These are phyloP conservation scores for Zaprionus obscuricornis DNA, from an alignment of 2,888 invertebrate genomes.

Conservation along the genomic window DNA sequence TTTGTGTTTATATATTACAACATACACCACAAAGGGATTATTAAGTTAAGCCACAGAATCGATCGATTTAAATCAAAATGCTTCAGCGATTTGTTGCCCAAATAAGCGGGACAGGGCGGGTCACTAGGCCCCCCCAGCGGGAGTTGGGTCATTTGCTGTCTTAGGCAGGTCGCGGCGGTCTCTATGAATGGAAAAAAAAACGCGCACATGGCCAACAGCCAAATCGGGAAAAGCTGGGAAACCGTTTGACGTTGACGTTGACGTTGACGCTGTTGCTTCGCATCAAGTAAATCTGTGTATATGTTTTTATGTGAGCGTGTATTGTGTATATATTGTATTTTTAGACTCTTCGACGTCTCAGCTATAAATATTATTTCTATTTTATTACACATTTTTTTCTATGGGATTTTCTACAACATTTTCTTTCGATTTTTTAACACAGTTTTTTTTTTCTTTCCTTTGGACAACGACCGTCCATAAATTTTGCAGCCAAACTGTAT, in stretches of 20 bases:
- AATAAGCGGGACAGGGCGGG: not conserved
- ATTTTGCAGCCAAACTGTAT: conserved; percentile 54
- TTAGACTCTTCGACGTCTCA: conserved; percentile 76
- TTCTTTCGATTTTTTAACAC: conserved; percentile 27
- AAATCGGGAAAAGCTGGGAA: conserved; percentile 19
- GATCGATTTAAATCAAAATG: conserved; percentile 76
- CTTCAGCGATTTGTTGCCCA: conserved; percentile 40
- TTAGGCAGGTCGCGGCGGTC: conserved; percentile 68
- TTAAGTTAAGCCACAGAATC: conserved; percentile 76
- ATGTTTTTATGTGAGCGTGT: conserved; percentile 13
- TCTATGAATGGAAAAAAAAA: conserved; percentile 70
- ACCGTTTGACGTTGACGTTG: conserved; percentile 40
- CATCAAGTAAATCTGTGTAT: conserved; percentile 11
- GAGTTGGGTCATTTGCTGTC: conserved; percentile 37
- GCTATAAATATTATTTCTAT: conserved; percentile 78
- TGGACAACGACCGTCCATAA: conserved; percentile 48
- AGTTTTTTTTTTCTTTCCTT: conserved; percentile 10
- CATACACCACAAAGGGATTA: conserved; percentile 67
- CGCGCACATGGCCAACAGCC: conserved; percentile 58
- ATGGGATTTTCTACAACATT: conserved; percentile 62
- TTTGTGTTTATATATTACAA: conserved; percentile 47
- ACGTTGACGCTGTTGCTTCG: conserved; percentile 41
- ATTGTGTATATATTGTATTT: conserved; percentile 49
- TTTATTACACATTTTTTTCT: conserved; percentile 74
- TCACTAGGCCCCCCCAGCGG: not conserved